These are phyloP conservation scores for Poecilia picta DNA, from an alignment of 2,797 vertebrate species.

Conservation along the genomic window DNA sequence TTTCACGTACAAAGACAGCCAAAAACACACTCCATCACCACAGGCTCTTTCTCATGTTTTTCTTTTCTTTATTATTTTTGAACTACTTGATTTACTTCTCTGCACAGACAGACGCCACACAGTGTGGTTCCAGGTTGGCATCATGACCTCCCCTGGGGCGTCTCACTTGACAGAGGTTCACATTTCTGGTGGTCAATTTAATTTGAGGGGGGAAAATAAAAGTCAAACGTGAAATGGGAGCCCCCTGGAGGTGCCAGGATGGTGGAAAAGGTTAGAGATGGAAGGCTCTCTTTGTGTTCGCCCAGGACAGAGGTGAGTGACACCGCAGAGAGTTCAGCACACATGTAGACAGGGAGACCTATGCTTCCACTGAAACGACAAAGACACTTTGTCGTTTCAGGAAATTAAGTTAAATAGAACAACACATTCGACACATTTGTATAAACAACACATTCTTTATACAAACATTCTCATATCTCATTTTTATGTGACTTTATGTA, in stretches of 20 bases:
- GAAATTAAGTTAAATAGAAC: not conserved
- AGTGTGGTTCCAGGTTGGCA: slow-evolving; percentile 50
- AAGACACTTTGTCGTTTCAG: not conserved
- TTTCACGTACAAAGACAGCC: slow-evolving; percentile 27
- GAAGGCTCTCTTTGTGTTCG: slow-evolving; percentile 16
- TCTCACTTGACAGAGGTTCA: slow-evolving; percentile 71
- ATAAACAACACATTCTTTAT: not conserved
- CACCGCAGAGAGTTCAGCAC: not conserved
- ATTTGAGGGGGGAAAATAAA: slow-evolving; percentile 64
- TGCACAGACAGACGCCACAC: slow-evolving; percentile 44
- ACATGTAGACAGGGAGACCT: not conserved
- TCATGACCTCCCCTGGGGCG: slow-evolving; percentile 43
- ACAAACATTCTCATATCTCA: not conserved
- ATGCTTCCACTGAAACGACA: not conserved
- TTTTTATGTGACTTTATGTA: not conserved
- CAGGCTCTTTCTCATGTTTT: slow-evolving; percentile 44
- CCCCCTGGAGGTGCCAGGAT: slow-evolving; percentile 39
- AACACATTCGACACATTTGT: no score
- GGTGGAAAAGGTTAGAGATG: slow-evolving; percentile 41
- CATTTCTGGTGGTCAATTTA: slow-evolving; percentile 69
- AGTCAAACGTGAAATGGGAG: slow-evolving; percentile 74
- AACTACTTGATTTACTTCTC: slow-evolving; percentile 35
- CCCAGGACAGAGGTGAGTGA: slow-evolving; percentile 8
- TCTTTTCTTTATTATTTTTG: slow-evolving; percentile 7
- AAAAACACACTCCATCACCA: slow-evolving; percentile 36